Conservation (phyloP, 2,888 invertebrate genomes). For the Heliconius hortense region DNA sequence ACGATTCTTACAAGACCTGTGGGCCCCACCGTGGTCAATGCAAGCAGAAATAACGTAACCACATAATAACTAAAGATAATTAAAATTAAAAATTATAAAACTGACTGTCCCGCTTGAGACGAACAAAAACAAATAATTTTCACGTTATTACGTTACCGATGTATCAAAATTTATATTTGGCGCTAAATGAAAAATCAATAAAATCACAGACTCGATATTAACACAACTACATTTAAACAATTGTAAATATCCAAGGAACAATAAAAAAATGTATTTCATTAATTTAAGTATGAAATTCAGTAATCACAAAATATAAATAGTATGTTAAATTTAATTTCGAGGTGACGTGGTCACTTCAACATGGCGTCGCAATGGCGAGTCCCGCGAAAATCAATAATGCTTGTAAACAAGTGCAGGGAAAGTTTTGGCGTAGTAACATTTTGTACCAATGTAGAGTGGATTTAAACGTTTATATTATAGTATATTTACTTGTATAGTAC, state of each 20-base stretch:
- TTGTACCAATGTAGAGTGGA: constrained; percentile 63
- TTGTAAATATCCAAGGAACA: background rate
- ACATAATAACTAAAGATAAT: too few relatives aligned
- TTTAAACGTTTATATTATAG: constrained; percentile 52
- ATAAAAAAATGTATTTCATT: too few relatives aligned
- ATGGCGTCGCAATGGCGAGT: constrained; percentile 43
- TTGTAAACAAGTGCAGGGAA: constrained; percentile 77
- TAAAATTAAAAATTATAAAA: too few relatives aligned
- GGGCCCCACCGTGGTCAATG: too few relatives aligned
- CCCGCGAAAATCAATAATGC: constrained; percentile 73
- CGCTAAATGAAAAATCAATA: constrained; percentile 2
- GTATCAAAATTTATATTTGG: constrained; percentile 4
- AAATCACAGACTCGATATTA: background rate
- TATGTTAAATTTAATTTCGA: constrained; percentile 11
- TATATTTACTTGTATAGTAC: constrained; percentile 44
- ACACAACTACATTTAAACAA: background rate
- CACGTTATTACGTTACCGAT: background rate
- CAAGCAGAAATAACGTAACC: too few relatives aligned
- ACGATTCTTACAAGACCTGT: too few relatives aligned
- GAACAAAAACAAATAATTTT: too few relatives aligned
- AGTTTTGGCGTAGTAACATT: constrained; percentile 55
- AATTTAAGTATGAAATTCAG: background rate
- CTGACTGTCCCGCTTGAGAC: too few relatives aligned
- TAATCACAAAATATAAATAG: background rate
- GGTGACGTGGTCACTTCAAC: constrained; percentile 44